phyloP scores from a whole-genome alignment of 2,888 invertebrate species.

The Epinotia demarniana region DNA sequence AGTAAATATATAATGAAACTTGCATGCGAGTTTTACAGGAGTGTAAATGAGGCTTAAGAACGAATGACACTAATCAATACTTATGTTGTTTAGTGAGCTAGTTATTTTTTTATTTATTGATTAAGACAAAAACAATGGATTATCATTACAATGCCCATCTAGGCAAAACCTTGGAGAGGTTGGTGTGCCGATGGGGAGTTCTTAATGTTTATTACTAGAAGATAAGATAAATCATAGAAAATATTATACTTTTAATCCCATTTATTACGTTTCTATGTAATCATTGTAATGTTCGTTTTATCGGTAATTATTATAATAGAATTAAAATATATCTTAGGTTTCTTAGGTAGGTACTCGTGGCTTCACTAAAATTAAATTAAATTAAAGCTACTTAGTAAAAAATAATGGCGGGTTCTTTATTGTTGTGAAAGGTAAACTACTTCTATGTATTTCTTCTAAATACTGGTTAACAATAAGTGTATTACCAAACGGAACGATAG shows the following conservation, averaged over 20 bases:
- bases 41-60: too few species aligned
- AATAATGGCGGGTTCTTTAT: neutral
- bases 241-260: slow-evolving; percentile 6
- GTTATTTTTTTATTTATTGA: too few species aligned
- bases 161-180: too few species aligned
- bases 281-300: slow-evolving; percentile 8
- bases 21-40: too few species aligned
- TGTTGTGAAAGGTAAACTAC: neutral
- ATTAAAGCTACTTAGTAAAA: slow-evolving; percentile 18
- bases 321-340: slow-evolving; percentile 23
- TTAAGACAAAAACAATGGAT: too few species aligned
- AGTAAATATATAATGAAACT: too few species aligned
- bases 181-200: too few species aligned
- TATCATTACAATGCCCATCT: too few species aligned
- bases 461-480: neutral
- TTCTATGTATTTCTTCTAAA: neutral
- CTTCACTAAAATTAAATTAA: slow-evolving; percentile 4
- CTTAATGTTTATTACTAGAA: too few species aligned
- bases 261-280: slow-evolving; percentile 18
- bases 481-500: neutral
- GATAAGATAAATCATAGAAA: neutral
- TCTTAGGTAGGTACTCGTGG: slow-evolving; percentile 15
- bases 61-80: neutral
- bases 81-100: neutral
- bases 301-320: slow-evolving; percentile 2